Percentiles rank a stretch among this genome's conserved stretches.
phyloP scores from a whole-genome alignment of 2,888 invertebrate genomes.

The Chrysina gloriosa region DNA sequence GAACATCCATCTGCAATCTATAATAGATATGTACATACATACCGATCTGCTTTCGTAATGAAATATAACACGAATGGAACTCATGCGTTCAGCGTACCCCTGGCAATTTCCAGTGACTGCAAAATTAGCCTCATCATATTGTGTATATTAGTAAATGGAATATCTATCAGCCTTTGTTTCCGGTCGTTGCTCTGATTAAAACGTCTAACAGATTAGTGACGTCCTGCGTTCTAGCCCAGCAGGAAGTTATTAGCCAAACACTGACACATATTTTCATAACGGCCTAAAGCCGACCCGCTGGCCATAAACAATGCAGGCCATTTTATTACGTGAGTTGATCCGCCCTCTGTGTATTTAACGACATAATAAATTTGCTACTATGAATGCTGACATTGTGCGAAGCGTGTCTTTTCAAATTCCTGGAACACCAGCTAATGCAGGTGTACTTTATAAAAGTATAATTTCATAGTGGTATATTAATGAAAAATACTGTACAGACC shows the following conservation, averaged over 20 bases:
- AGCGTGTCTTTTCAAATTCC: background rate
- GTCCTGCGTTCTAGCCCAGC: background rate
- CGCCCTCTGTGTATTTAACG: background rate
- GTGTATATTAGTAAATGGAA: conserved; percentile 2
- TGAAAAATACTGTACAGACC: background rate
- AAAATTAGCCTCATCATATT: background rate
- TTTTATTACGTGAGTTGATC: background rate
- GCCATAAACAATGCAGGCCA: background rate
- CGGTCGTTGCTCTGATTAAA: background rate
- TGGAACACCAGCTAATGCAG: background rate
- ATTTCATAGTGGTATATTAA: background rate
- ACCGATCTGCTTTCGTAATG: no score
- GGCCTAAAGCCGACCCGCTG: background rate
- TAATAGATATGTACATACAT: no score
- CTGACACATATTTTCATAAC: background rate
- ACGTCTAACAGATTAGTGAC: conserved; percentile 1
- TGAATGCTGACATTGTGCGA: background rate
- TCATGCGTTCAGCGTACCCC: background rate
- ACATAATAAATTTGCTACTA: background rate
- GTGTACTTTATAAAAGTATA: background rate
- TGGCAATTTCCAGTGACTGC: background rate
- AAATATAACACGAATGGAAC: no score
- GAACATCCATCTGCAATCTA: no score
- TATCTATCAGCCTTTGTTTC: background rate
- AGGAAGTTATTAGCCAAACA: background rate